Conservation (phyloP, 2,797 vertebrate genomes). For the Peromyscus attwateri region DNA sequence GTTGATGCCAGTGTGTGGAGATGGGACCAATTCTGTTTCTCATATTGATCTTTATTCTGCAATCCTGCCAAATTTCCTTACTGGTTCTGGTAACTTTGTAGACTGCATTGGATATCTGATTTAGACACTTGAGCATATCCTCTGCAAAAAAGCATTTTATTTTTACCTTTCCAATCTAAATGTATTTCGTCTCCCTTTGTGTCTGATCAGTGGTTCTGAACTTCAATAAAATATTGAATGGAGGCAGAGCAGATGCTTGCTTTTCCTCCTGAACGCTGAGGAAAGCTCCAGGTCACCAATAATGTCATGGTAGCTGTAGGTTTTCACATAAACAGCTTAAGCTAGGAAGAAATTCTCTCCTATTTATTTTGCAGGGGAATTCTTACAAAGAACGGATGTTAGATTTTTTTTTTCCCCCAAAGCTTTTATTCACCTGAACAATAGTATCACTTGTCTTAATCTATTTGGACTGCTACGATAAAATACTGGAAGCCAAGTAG, state of each 20-base stretch:
- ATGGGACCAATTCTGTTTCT: not conserved
- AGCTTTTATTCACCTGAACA: not conserved
- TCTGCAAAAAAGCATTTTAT: constrained; percentile 7
- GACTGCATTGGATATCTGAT: not conserved
- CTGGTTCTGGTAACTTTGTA: constrained; percentile 14
- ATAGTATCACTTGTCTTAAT: constrained; percentile 10
- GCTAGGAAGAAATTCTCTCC: not conserved
- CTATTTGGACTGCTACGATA: not conserved
- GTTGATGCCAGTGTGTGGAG: not conserved
- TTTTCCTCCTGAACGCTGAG: not conserved
- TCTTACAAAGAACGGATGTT: not conserved
- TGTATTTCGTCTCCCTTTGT: not conserved
- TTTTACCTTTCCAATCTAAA: not conserved
- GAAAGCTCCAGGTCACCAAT: not conserved
- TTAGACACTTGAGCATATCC: not conserved
- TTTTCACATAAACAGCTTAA: not conserved
- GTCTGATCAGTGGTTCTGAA: not conserved
- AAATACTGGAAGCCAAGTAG: not conserved
- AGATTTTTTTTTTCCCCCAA: not conserved
- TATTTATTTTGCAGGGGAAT: not conserved
- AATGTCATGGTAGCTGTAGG: not conserved
- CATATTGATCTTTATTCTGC: not conserved
- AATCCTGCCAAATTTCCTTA: not conserved
- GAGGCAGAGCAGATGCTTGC: not conserved
- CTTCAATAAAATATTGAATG: not conserved